Conservation (phyloP, 2,888 invertebrate genomes). For the Rutpela maculata region DNA sequence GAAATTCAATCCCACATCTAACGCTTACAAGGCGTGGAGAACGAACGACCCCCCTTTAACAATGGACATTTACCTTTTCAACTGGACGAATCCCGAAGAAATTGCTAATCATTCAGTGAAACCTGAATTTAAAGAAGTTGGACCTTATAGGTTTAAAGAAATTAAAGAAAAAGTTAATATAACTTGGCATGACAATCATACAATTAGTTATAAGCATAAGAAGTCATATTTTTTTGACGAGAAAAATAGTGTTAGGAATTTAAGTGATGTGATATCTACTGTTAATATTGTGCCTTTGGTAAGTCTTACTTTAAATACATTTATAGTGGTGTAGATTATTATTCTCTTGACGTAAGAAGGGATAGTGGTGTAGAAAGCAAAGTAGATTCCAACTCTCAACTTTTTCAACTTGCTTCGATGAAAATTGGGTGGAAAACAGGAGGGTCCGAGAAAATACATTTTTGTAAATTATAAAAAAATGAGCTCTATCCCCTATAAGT, state of each 20-base stretch:
- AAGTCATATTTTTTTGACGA: conserved; percentile 83
- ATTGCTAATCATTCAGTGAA: conserved; percentile 76
- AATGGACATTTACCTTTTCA: conserved; percentile 70
- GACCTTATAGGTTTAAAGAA: conserved; percentile 83
- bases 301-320: conserved; percentile 62
- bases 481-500: too few species aligned
- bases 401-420: too few species aligned
- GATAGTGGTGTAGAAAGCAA: too few species aligned
- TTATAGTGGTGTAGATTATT: background rate
- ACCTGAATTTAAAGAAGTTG: conserved; percentile 77
- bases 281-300: conserved; percentile 89
- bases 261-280: conserved; percentile 83
- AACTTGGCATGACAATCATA: conserved; percentile 84
- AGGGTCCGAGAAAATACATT: too few species aligned
- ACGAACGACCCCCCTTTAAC: conserved; percentile 69
- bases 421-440: too few species aligned
- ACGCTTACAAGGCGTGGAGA: conserved; percentile 68
- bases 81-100: conserved; percentile 75
- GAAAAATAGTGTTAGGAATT: conserved; percentile 80
- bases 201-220: conserved; percentile 82
- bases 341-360: too few species aligned
- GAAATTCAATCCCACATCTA: conserved; percentile 62
- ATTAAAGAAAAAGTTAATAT: conserved; percentile 83
- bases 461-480: too few species aligned
- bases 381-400: too few species aligned